phyloP scores from a whole-genome alignment of 2,113 vertebrate species.

The Leptosomus discolor region DNA sequence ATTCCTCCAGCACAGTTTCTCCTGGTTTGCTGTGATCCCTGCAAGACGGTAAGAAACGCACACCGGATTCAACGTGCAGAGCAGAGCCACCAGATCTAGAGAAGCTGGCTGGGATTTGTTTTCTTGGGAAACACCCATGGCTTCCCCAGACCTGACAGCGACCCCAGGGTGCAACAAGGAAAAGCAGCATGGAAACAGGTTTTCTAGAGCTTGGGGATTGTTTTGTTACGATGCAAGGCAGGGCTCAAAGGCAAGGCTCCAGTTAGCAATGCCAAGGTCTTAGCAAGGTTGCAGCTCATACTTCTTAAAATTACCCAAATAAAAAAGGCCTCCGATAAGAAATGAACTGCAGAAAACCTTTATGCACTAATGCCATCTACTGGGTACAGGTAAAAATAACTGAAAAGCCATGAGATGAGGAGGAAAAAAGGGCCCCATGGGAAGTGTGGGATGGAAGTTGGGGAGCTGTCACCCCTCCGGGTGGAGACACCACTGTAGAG shows the following conservation, averaged over 20 bases:
- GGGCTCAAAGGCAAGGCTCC: background rate
- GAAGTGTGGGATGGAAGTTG: background rate
- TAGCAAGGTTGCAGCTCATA: background rate
- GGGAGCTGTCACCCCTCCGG: background rate
- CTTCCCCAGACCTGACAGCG: background rate
- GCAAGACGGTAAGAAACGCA: fast-evolving
- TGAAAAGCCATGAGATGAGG: background rate
- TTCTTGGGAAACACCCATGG: background rate
- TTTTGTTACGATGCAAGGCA: background rate
- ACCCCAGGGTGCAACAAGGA: background rate
- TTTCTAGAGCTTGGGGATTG: background rate
- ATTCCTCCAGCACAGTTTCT: background rate
- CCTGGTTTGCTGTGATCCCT: background rate
- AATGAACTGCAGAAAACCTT: slow-evolving; percentile 15
- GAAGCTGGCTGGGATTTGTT: background rate
- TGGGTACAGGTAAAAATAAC: background rate
- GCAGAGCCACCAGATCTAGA: background rate
- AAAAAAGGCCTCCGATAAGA: slow-evolving; percentile 55
- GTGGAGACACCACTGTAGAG: background rate
- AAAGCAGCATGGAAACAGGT: background rate
- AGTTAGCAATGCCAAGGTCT: background rate
- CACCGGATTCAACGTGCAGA: fast-evolving
- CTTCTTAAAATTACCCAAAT: background rate
- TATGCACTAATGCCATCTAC: slow-evolving; percentile 40
- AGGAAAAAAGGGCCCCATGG: background rate